A percentile compares a stretch with the other conserved stretches of the same genome.
These are phyloP conservation scores for Drosophila pseudoananassae DNA, from an alignment of 1,140 invertebrate genomes.

Conservation along the genomic window DNA sequence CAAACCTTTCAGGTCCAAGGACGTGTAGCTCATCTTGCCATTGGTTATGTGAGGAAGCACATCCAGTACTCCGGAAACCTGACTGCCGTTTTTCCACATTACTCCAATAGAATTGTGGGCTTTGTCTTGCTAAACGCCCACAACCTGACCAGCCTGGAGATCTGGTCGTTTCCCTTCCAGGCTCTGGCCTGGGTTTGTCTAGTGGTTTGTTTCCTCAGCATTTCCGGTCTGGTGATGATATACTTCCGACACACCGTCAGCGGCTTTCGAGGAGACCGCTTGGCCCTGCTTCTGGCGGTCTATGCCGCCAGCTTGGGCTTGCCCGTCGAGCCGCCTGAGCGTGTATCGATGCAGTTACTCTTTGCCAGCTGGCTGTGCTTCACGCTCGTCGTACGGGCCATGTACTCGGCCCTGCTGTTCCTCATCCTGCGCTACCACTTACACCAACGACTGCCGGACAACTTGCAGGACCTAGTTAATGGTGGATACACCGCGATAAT, in stretches of 20 bases:
- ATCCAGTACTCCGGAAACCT: constrained; percentile 35
- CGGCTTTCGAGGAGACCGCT: constrained; percentile 7
- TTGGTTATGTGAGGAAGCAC: constrained; percentile 54
- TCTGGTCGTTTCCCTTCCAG: constrained; percentile 55
- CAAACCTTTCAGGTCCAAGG: constrained; percentile 15
- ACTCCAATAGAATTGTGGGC: constrained; percentile 44
- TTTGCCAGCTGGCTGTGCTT: constrained; percentile 48
- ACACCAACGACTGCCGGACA: constrained; percentile 47
- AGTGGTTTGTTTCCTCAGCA: constrained; percentile 27
- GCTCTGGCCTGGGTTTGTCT: constrained; percentile 42
- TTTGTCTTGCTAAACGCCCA: constrained; percentile 48
- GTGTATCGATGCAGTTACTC: constrained; percentile 34
- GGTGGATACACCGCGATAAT: constrained; percentile 46
- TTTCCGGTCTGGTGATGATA: constrained; percentile 34
- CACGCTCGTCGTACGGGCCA: constrained; percentile 51
- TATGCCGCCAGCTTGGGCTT: constrained; percentile 40
- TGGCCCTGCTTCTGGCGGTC: constrained; percentile 34
- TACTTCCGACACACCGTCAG: constrained; percentile 4
- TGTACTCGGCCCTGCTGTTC: constrained; percentile 56
- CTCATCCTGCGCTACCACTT: constrained; percentile 53
- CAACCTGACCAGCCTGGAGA: constrained; percentile 53
- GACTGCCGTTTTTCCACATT: constrained; percentile 54
- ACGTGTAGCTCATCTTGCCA: constrained; percentile 39
- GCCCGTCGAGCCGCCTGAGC: constrained; percentile 26
- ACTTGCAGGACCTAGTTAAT: constrained; percentile 25